Percentiles rank a stretch among this genome's conserved stretches.
phyloP scores from a whole-genome alignment of 2,797 vertebrate genomes.

The Scyliorhinus canicula region DNA sequence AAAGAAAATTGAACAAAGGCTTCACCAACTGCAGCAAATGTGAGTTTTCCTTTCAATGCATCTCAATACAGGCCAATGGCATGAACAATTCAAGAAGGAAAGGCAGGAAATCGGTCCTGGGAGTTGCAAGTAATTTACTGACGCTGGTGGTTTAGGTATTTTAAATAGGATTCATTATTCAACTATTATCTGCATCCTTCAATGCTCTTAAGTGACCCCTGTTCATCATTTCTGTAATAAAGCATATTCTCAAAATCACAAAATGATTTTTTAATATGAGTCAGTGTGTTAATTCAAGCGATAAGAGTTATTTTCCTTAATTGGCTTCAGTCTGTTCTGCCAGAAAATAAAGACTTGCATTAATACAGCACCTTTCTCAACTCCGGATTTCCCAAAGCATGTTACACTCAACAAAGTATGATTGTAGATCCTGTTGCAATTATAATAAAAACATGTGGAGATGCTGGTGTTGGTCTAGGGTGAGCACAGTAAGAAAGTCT shows the following conservation, averaged over 20 bases:
- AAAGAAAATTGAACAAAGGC: background rate
- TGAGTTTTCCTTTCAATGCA: background rate
- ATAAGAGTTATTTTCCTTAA: slow-evolving; percentile 29
- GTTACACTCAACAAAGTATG: background rate
- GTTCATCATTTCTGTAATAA: slow-evolving; percentile 32
- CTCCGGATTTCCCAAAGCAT: background rate
- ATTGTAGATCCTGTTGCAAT: background rate
- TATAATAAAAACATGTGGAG: no score
- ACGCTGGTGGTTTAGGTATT: background rate
- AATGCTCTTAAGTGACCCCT: slow-evolving; percentile 34
- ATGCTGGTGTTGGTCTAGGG: no score
- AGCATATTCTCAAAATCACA: slow-evolving; percentile 35
- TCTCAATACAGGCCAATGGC: background rate
- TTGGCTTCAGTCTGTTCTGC: slow-evolving; percentile 10
- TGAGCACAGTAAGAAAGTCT: no score
- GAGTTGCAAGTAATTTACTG: slow-evolving; percentile 14
- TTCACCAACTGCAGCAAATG: background rate
- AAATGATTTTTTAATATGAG: slow-evolving; percentile 34
- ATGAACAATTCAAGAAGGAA: background rate
- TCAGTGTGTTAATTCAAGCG: slow-evolving; percentile 13
- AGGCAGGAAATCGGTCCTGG: background rate
- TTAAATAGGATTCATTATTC: slow-evolving; percentile 24
- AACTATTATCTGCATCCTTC: slow-evolving; percentile 35
- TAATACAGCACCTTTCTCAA: background rate
- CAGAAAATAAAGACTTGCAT: background rate